Evolutionary conservation across 2,797 vertebrate species (phyloP).

Genomic region (Hemitrygon akajei): DNA sequence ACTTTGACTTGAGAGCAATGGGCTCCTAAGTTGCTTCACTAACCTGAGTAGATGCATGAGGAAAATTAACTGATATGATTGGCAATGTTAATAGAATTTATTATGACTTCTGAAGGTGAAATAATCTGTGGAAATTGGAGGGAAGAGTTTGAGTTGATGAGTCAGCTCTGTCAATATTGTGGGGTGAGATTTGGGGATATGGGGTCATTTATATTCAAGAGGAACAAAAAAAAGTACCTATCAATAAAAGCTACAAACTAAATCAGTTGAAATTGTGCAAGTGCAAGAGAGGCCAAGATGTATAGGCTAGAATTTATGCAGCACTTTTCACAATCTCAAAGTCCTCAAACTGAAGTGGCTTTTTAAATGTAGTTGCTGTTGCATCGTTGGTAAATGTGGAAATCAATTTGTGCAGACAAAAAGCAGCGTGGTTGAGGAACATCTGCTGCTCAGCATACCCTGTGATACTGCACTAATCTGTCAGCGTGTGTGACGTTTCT

Average conservation of each 20-base stretch:
- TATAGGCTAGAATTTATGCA: background rate
- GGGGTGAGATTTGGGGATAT: background rate
- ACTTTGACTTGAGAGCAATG: background rate
- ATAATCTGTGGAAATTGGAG: background rate
- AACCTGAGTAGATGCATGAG: background rate
- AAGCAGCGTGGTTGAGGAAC: background rate
- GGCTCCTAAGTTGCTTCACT: background rate
- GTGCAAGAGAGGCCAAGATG: background rate
- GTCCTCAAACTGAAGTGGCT: too few relatives aligned
- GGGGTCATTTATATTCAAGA: background rate
- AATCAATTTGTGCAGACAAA: too few relatives aligned
- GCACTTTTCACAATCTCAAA: background rate
- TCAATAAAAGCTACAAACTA: background rate
- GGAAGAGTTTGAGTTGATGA: background rate
- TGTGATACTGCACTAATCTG: background rate
- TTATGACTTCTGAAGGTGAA: background rate
- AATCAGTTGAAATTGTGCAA: background rate
- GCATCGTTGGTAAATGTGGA: background rate
- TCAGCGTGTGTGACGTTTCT: background rate
- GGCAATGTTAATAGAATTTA: background rate
- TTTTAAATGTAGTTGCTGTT: slow-evolving; percentile 6
- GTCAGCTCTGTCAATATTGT: background rate
- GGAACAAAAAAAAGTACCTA: background rate
- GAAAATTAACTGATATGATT: background rate
- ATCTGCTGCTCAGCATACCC: background rate